Base-by-base conservation (phyloP, 2,113 vertebrate genomes). In the Oxyura jamaicensis region DNA sequence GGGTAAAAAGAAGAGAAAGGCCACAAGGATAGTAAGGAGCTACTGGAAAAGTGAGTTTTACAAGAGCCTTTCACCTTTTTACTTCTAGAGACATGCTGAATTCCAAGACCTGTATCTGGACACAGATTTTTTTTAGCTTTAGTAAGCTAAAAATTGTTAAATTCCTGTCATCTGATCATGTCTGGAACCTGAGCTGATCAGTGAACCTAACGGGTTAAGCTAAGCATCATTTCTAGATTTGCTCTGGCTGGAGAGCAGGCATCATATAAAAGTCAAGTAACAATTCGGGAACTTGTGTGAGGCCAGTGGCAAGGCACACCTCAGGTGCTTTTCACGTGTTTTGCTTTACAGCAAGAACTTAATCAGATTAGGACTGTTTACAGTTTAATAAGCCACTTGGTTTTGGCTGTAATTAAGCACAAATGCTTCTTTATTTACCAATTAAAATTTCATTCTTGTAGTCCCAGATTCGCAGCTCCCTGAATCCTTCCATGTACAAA, bases 281-380 rank as follows among this genome's bases (percentile, higher is more conserved):
- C 83, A 63, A 63, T 55, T 50, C 21, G 11, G n/a, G 59, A 88
- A 71, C 31, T 56, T 60, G 35, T 15, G 29, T 10, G 4, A 81
- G 75, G 46, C 52, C 78, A 87, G 12, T 33, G 46, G 18, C 48
- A 58, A 87, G 23, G 58, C 58, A n/a, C 35, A 87, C 5, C 44
- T 93, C 81, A 87, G 53, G 41, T 69, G 79, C 80, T 53, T 89
- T 56, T 22, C 53, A 66, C 42, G n/a, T 58, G 23, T 39, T 93
- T 60, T 67, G 29, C 71, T 76, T 91, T 86, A 76, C 52, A 89
- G 48, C 48, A 74, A 71, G 55, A 83, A 86, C 50, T 83, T 86
- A 46, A 83, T 86, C 68, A 65, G n/a, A 50, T 41, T 23, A 82
- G 35, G 35, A 60, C 75, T n/a, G 31, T 73, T 91, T 75, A 42